phyloP scores from a whole-genome alignment of 2,113 vertebrate species.

The Callipepla squamata region DNA sequence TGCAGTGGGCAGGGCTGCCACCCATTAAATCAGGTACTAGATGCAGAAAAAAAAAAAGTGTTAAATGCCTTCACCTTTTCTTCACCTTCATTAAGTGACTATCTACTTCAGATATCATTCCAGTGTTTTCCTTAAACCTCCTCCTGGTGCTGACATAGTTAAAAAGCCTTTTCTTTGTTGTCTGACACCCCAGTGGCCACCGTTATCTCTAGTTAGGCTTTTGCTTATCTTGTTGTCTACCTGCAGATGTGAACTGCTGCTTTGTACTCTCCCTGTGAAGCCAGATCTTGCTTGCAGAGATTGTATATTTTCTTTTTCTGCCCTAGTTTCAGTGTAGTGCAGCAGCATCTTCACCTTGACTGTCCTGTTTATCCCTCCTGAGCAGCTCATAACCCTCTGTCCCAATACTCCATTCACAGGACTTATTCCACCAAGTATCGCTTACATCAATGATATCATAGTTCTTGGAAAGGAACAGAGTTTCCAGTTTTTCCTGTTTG shows the following conservation, averaged over 20 bases:
- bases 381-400: no score
- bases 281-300: background rate
- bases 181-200: background rate
- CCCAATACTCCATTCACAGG: no score
- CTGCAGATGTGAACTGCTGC: background rate
- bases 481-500: background rate
- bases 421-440: no score
- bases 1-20: no score
- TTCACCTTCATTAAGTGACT: background rate
- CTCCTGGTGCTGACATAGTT: background rate
- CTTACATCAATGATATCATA: no score
- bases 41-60: background rate
- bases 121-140: background rate
- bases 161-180: background rate
- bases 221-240: background rate
- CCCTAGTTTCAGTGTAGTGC: background rate
- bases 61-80: background rate
- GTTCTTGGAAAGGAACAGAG: background rate
- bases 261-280: background rate
- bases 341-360: no score
- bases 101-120: background rate
- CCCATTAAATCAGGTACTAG: background rate
- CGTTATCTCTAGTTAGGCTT: background rate
- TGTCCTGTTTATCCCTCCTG: no score
- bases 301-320: background rate